Base-by-base conservation (phyloP, 2,113 vertebrate species). In the Protomyctophum bolini region DNA sequence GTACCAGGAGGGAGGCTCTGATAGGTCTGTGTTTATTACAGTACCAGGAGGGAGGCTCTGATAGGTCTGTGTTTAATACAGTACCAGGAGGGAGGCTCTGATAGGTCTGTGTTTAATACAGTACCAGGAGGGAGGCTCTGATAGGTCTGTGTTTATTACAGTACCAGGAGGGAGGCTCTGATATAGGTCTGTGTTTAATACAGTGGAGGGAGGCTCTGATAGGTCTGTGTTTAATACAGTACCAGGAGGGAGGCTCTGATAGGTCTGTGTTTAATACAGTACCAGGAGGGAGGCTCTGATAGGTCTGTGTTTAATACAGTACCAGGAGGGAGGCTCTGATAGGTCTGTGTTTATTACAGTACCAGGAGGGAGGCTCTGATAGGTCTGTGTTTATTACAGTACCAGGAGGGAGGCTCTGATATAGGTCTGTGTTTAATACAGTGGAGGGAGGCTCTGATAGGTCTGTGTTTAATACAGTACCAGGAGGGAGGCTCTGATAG, bases 171-270 rank as follows among this genome's bases (percentile, higher is more conserved):
- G 8, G 45, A 10, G 28, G n/a, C 61, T 63, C 76, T 84, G 67
- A 12, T 67, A 67, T n/a, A n/a, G 75, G 69, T 75, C 70, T n/a
- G n/a, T n/a, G n/a, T n/a, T n/a, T n/a, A n/a, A 12, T 12, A 21
- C 21, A 21, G 28, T 7, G 59, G 51, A 50, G 28, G 8, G 45
- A 10, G 28, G n/a, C 61, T 63, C 76, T 84, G 67, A 12, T 67
- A 67, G 75, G 69, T 75, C 70, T n/a, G n/a, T n/a, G n/a, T n/a
- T n/a, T n/a, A n/a, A 12, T 12, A 21, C 21, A 21, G 28, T 7
- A 41, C 48, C 65, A 57, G 59, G 51, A 50, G 28, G 8, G 45
- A 10, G 28, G n/a, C 61, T 63, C 76, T 84, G 67, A 12, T 67
- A 67, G 75, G 69, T 75, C 70, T n/a, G n/a, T n/a, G n/a, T n/a